A percentile compares a stretch with the other conserved stretches of the same genome.
Evolutionary conservation across 2,888 invertebrate genomes (phyloP).

Genomic region (Ophraella communa): DNA sequence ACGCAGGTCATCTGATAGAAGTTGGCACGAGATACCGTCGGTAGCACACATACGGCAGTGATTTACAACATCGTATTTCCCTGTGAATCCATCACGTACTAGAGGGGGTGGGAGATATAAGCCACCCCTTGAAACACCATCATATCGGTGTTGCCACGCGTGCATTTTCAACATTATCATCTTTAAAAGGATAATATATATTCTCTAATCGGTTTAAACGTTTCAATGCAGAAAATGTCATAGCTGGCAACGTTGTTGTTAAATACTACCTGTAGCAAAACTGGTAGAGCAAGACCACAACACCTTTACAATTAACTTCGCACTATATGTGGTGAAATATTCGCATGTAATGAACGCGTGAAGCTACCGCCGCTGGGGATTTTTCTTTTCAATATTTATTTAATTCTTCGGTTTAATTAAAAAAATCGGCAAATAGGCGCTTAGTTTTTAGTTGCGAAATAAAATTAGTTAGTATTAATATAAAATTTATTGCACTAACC

Average conservation of each 20-base stretch:
- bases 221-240: too few relatives aligned
- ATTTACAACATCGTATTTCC: constrained; percentile 56
- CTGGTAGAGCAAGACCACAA: constrained; percentile 35
- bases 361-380: constrained; percentile 29
- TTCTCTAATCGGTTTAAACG: too few relatives aligned
- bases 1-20: constrained; percentile 58
- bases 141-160: background rate
- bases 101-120: constrained; percentile 24
- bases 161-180: background rate
- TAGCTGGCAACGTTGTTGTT: background rate
- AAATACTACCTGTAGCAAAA: constrained; percentile 34
- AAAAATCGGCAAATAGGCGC: too few relatives aligned
- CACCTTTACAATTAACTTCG: constrained; percentile 37
- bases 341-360: constrained; percentile 30
- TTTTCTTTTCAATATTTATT: background rate
- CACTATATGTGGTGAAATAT: constrained; percentile 23
- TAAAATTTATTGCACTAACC: too few relatives aligned
- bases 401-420: too few relatives aligned
- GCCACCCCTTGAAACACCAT: constrained; percentile 16
- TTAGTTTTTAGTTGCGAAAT: too few relatives aligned
- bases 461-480: too few relatives aligned
- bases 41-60: constrained; percentile 41
- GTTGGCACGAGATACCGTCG: constrained; percentile 53
- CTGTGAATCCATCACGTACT: constrained; percentile 54
- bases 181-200: background rate